Conservation (phyloP, 2,888 invertebrate genomes). For the Agonopterix heracliana region DNA sequence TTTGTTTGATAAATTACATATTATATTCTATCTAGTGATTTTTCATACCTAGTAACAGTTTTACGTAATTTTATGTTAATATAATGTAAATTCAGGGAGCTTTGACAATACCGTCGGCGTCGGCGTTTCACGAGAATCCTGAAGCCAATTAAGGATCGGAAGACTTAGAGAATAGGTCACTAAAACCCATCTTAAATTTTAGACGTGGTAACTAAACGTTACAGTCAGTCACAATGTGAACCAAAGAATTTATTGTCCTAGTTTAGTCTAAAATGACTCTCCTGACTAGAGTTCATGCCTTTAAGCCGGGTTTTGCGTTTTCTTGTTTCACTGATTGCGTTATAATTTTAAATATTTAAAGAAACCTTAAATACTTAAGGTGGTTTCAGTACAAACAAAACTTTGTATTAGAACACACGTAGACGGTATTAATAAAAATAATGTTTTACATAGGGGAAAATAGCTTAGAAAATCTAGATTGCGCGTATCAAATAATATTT, state of each 20-base stretch:
- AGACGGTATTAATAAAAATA: no score
- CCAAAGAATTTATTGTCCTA: constrained; percentile 69
- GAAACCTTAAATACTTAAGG: no score
- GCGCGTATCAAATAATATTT: no score
- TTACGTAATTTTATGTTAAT: constrained; percentile 24
- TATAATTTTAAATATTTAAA: neutral
- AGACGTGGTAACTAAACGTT: constrained; percentile 1
- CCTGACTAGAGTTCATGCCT: no score
- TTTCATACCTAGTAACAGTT: constrained; percentile 17
- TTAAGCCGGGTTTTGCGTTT: neutral
- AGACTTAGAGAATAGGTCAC: constrained; percentile 41
- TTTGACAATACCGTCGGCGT: constrained; percentile 22
- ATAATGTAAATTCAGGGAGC: constrained; percentile 27
- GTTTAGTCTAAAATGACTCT: constrained; percentile 61
- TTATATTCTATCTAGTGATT: constrained; percentile 9
- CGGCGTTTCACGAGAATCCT: constrained; percentile 25
- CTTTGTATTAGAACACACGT: no score
- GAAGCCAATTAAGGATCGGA: constrained; percentile 55
- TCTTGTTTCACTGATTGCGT: neutral
- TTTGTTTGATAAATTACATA: constrained; percentile 39
- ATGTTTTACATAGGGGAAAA: no score
- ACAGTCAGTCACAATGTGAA: constrained; percentile 28
- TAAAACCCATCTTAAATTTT: constrained; percentile 10
- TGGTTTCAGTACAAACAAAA: no score
- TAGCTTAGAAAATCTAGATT: no score